Evolutionary conservation across 2,113 vertebrate genomes (phyloP), one percentile per base, ranked within the genome.

Genomic region (Rhizomys pruinosus): DNA sequence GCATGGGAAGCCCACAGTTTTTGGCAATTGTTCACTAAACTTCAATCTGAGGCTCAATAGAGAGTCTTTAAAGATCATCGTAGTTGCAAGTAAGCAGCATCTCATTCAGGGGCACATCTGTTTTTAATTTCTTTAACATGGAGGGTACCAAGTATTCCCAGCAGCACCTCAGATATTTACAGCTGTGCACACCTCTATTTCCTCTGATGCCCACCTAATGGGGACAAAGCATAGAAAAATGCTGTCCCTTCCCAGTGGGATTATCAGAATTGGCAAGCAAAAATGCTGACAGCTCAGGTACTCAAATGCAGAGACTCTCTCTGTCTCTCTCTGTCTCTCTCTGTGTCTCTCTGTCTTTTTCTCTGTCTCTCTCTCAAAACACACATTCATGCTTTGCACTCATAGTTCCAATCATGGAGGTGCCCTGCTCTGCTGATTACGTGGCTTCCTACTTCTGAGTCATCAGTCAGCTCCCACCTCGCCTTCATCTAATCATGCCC

Each of bases 1-100:
- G 52, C 74, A 59, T 93, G 87, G 92, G 93, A 95, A 96, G 79
- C 77, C 73, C 52, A 79, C 68, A 79, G 74, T 92, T 77, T 80
- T 77, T 87, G 94, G 89, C 86, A 89, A 32, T n/a, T 27, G 59
- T 93, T 89, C 63, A 19, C 91, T 74, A 71, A 88, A 94, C 77
- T 92, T 81, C 78, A 92, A 44, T 94, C 88, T 88, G 63, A 81
- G 71, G 68, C 27, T 52, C 95, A 82, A n/a, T 89, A 93, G 92
- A 81, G 94, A 69, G 84, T 86, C 69, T 85, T 89, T 71, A 76
- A 81, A 66, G 89, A 88, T 61, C 88, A 61, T 19, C 32, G 34
- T 82, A 89, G 92, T 89, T 92, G 63, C 59, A 82, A 85, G 55
- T 39, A 82, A 92, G 61, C 2, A 16, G 69, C 87, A 64, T 57